phyloP scores from a whole-genome alignment of 2,113 vertebrate species.

The Lycocorax pyrrhopterus region DNA sequence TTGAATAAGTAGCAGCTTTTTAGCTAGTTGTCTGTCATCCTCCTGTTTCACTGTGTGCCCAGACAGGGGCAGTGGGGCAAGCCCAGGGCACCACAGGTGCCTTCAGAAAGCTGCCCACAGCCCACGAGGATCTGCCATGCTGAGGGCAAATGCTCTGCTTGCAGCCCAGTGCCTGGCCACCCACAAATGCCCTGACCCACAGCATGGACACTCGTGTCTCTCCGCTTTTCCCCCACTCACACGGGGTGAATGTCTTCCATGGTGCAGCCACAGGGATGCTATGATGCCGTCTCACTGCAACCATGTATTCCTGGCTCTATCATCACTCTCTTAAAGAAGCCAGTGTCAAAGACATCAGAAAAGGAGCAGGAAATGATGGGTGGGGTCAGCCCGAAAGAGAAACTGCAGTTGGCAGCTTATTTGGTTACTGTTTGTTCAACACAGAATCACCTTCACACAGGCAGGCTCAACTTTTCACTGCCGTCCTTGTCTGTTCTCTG shows the following conservation, averaged over 20 bases:
- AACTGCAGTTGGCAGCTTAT: not conserved
- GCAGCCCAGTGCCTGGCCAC: fast-evolving
- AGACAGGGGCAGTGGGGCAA: not conserved
- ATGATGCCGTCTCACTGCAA: not conserved
- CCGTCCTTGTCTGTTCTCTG: not conserved
- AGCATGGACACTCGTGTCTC: fast-evolving
- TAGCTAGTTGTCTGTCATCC: not conserved
- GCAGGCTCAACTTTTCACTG: not conserved
- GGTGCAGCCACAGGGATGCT: fast-evolving
- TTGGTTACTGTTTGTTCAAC: not conserved
- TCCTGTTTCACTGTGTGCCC: not conserved
- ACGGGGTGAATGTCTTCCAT: fast-evolving
- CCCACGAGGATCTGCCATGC: fast-evolving
- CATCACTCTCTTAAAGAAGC: not conserved
- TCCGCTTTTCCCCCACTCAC: not conserved
- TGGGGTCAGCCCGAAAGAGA: not conserved
- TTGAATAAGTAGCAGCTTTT: not conserved
- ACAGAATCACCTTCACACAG: not conserved
- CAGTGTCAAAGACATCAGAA: not conserved
- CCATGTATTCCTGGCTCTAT: fast-evolving
- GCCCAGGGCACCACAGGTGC: fast-evolving
- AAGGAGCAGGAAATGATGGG: not conserved
- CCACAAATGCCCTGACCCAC: not conserved
- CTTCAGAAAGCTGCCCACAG: not conserved
- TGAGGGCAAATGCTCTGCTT: not conserved